These are phyloP conservation scores for Scolopax rusticola DNA, from an alignment of 2,797 vertebrate genomes.

Conservation along the genomic window DNA sequence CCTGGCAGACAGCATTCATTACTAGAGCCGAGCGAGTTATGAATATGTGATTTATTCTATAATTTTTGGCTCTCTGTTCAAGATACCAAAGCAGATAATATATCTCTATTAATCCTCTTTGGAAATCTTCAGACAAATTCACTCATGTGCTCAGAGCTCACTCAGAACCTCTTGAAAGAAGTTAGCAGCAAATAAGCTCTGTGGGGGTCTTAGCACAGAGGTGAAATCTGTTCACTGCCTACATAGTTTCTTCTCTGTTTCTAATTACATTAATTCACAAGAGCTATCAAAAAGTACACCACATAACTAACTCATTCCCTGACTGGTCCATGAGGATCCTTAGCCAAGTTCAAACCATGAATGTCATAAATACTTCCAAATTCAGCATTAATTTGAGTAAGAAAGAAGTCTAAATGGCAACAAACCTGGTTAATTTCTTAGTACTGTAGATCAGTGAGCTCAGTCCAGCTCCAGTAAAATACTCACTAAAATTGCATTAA, in stretches of 20 bases:
- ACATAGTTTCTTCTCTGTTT: neutral
- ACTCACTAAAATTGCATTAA: neutral
- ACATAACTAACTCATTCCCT: neutral
- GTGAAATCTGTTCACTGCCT: neutral
- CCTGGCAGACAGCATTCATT: constrained; percentile 21
- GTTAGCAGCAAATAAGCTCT: neutral
- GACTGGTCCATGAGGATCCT: neutral
- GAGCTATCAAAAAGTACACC: neutral
- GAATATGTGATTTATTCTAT: constrained; percentile 44
- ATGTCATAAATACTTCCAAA: neutral
- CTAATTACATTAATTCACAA: neutral
- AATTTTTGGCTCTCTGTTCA: constrained; percentile 14
- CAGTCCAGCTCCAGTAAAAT: neutral
- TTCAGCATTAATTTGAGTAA: neutral
- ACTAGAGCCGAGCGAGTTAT: neutral
- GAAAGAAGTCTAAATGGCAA: neutral
- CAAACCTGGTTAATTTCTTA: neutral
- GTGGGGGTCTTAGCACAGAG: neutral
- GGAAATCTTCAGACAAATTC: constrained; percentile 22
- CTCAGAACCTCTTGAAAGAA: neutral
- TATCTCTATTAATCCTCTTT: constrained; percentile 26
- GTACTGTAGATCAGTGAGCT: neutral
- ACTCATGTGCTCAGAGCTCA: neutral
- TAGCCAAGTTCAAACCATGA: neutral
- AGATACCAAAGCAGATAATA: constrained; percentile 36